phyloP scores from a whole-genome alignment of 1,140 invertebrate genomes.

The Uloborus diversus region DNA sequence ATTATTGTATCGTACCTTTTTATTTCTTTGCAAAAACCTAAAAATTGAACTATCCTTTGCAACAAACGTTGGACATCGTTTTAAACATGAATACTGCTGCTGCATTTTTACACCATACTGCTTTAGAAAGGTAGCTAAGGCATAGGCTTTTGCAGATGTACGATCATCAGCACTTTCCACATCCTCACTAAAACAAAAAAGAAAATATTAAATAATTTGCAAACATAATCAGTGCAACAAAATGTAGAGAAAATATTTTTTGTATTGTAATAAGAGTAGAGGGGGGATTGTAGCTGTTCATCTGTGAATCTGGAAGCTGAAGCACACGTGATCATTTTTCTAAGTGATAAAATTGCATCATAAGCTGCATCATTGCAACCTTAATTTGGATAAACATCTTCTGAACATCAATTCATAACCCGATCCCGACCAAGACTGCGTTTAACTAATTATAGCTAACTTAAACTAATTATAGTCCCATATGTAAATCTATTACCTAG shows the following conservation, averaged over 20 bases:
- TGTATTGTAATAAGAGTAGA: too few species aligned
- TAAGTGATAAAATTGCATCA: too few species aligned
- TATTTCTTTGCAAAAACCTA: slow-evolving; percentile 74
- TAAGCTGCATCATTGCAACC: too few species aligned
- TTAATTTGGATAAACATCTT: not conserved
- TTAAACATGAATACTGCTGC: slow-evolving; percentile 69
- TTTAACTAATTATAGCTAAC: too few species aligned
- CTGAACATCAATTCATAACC: not conserved
- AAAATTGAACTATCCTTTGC: slow-evolving; percentile 84
- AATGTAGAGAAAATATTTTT: too few species aligned
- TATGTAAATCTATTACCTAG: too few species aligned
- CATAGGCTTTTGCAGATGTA: slow-evolving; percentile 75
- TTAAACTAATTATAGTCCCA: too few species aligned
- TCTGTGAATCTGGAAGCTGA: too few species aligned
- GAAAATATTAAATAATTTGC: not conserved
- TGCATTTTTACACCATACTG: slow-evolving; percentile 74
- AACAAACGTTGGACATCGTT: slow-evolving; percentile 80
- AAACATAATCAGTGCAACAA: too few species aligned
- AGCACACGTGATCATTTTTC: too few species aligned
- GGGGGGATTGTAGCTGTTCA: too few species aligned
- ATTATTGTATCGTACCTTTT: slow-evolving; percentile 77
- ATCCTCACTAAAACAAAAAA: slow-evolving; percentile 47
- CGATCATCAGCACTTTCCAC: slow-evolving; percentile 48
- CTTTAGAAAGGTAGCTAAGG: slow-evolving; percentile 82
- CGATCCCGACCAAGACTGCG: too few species aligned